phyloP scores from a whole-genome alignment of 2,797 vertebrate species.

The Tauraco hartlaubi region DNA sequence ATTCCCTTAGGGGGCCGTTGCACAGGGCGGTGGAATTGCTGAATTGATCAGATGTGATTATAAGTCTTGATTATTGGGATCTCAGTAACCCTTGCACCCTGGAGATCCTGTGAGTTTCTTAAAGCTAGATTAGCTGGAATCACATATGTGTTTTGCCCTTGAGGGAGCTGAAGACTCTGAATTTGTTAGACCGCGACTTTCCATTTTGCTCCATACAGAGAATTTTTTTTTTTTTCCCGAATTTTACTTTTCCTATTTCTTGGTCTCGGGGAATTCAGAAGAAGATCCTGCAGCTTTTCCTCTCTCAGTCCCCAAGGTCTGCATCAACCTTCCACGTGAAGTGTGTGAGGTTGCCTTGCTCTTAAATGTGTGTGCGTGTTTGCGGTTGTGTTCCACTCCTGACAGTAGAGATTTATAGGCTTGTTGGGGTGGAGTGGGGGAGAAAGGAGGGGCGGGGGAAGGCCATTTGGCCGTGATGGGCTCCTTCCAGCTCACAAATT shows the following conservation, averaged over 20 bases:
- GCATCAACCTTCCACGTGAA: not conserved
- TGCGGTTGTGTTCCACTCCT: not conserved
- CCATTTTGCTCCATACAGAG: not conserved
- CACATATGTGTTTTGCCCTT: not conserved
- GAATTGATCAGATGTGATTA: not conserved
- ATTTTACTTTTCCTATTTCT: not conserved
- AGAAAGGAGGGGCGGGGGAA: not conserved
- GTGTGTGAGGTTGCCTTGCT: not conserved
- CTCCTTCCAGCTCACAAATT: slow-evolving; percentile 58
- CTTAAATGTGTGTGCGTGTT: not conserved
- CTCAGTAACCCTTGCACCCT: not conserved
- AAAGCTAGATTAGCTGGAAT: not conserved
- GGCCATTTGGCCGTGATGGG: not conserved
- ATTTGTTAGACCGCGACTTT: not conserved
- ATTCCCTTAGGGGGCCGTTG: not conserved
- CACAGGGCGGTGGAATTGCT: not conserved
- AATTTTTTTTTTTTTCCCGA: not conserved
- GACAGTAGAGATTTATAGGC: not conserved
- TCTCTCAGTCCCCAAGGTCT: not conserved
- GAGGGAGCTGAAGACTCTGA: not conserved
- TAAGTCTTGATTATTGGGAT: not conserved
- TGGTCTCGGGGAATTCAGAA: not conserved
- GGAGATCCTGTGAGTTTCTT: not conserved
- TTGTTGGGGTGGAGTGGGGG: not conserved
- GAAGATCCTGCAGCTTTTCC: not conserved